Evolutionary conservation across 2,797 vertebrate genomes (phyloP).

Genomic region (Limnodromus scolopaceus): DNA sequence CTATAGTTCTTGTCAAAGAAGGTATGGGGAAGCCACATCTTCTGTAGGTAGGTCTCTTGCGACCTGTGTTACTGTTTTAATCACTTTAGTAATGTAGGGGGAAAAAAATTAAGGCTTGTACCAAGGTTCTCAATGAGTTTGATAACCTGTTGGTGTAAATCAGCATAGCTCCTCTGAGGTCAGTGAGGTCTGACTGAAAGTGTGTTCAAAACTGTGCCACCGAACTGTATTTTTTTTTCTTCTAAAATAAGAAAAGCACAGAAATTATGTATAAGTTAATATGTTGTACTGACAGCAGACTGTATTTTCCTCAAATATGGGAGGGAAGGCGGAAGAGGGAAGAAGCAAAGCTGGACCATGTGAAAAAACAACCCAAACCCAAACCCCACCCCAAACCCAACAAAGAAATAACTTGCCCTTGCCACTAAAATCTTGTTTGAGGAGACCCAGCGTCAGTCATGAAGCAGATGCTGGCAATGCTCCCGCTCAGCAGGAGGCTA

Average conservation of each 20-base stretch:
- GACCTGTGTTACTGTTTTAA: not conserved
- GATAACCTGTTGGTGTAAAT: not conserved
- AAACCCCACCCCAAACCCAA: not conserved
- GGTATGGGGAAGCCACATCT: not conserved
- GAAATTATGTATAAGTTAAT: not conserved
- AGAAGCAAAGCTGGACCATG: not conserved
- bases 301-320: not conserved
- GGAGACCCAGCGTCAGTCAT: not conserved
- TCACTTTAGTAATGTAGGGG: not conserved
- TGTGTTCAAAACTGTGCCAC: not conserved
- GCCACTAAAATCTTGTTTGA: not conserved
- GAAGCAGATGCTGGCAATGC: not conserved
- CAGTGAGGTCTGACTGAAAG: not conserved
- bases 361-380: not conserved
- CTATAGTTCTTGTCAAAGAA: not conserved
- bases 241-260: not conserved
- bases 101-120: not conserved
- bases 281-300: not conserved
- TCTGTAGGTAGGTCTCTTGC: not conserved
- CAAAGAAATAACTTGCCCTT: not conserved
- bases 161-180: not conserved
- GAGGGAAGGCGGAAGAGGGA: not conserved
- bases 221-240: not conserved
- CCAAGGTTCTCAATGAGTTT: not conserved
- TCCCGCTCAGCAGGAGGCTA: not conserved